Conservation (phyloP, 2,888 invertebrate genomes). For the Euzophera pinguis region DNA sequence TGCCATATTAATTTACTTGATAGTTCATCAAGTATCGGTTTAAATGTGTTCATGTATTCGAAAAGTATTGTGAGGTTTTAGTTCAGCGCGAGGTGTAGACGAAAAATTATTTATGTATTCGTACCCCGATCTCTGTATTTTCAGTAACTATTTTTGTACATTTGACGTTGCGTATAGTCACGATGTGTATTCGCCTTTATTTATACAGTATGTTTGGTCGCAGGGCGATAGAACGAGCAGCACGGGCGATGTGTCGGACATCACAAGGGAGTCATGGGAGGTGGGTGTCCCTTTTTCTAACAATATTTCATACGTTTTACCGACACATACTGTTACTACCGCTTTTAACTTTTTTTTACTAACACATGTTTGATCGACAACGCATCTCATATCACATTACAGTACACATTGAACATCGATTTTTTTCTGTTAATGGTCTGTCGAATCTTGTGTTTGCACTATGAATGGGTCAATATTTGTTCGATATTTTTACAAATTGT, state of each 20-base stretch:
- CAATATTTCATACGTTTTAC: constrained; percentile 16
- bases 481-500: neutral
- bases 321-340: constrained; percentile 48
- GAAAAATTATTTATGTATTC: too few species aligned
- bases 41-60: too few species aligned
- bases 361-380: constrained; percentile 49
- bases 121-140: too few species aligned
- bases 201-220: constrained; percentile 27
- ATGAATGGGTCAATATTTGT: constrained; percentile 27
- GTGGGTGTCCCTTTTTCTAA: constrained; percentile 78
- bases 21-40: neutral
- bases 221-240: constrained; percentile 81
- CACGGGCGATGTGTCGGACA: constrained; percentile 87
- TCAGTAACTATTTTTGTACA: too few species aligned
- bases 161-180: too few species aligned
- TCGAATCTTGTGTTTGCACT: constrained; percentile 24
- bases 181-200: neutral
- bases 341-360: too few species aligned
- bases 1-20: neutral
- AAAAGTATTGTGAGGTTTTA: too few species aligned
- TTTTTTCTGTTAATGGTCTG: constrained; percentile 31
- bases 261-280: constrained; percentile 96
- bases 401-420: constrained; percentile 69
- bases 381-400: constrained; percentile 66
- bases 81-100: too few species aligned